Evolutionary conservation across 2,113 vertebrate genomes (phyloP), one percentile per base, ranked within the genome.

Genomic region (Barnardius zonarius): DNA sequence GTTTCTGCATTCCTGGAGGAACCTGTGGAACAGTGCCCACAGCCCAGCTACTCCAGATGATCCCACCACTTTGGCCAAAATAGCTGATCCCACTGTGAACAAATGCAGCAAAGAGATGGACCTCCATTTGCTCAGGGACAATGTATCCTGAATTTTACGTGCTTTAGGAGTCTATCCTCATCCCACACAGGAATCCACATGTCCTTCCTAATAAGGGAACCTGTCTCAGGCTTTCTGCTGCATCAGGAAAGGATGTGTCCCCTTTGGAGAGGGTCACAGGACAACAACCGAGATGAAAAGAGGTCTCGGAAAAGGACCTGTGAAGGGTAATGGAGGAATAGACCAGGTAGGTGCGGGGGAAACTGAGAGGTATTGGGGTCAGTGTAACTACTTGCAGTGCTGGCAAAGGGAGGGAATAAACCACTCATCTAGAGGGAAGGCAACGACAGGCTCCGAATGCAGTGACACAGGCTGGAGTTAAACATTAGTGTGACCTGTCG

Each of bases 401-500:
- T 62, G 46, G 61, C 61, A 74, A 51, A 79, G 6, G 20, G 39
- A 75, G 46, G 68, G 83, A 86, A 91, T 51, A 78, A 88, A 54
- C 39, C 0, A 0, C 28, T 89, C 41, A 17, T 67, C 19, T 37
- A 33, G 76, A 78, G 30, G 52, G 27, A 31, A 91, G 27, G 69
- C 44, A 72, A 64, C 17, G 67, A 3, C 37, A 0, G 86, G 72
- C 43, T 91, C 55, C 0, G 5, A 84, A 97, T 97, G 96, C 96
- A 59, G 68, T 72, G 83, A 35, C 96, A 97, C 92, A 97, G 83
- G 73, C 61, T 88, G 83, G 5, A 95, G 94, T 97, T 97, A 96
- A 97, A 97, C 83, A 96, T 96, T 96, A 97, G 83, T 95, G 92
- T 46, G 94, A 89, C 64, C 92, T 3, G 91, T 93, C 95, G 96